Evolutionary conservation across 2,113 vertebrate genomes (phyloP).

Genomic region (Dromiciops gliroides): DNA sequence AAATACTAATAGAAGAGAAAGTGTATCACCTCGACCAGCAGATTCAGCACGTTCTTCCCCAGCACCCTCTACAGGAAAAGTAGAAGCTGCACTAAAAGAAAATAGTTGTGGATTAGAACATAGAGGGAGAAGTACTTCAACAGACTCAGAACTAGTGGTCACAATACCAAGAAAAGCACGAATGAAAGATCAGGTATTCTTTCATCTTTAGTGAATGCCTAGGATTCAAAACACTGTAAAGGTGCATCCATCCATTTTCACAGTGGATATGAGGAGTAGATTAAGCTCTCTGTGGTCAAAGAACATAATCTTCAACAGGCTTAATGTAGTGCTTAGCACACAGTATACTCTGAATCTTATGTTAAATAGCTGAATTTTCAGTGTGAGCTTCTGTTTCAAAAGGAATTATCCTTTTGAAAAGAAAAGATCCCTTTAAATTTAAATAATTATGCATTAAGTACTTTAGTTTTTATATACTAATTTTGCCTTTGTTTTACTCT

Average conservation of each 20-base stretch:
- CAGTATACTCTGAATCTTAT: background rate
- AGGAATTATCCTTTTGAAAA: background rate
- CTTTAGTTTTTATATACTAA: background rate
- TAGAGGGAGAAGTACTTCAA: constrained; percentile 84
- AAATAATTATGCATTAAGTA: background rate
- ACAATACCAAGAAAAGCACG: constrained; percentile 89
- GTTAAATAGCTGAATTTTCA: background rate
- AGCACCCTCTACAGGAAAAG: constrained; percentile 91
- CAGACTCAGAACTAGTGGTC: constrained; percentile 87
- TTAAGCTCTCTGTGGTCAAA: background rate
- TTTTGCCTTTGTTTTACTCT: background rate
- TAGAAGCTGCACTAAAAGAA: constrained; percentile 94
- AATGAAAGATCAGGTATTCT: constrained; percentile 94
- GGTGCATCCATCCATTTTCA: background rate
- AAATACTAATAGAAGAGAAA: constrained; percentile 90
- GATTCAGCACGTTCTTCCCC: constrained; percentile 95
- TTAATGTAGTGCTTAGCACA: background rate
- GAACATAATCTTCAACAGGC: background rate
- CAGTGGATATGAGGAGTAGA: background rate
- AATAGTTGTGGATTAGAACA: constrained; percentile 86
- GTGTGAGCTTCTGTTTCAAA: background rate
- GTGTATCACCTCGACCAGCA: constrained; percentile 91
- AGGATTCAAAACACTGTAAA: background rate
- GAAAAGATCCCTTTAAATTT: background rate
- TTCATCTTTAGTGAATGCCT: background rate